Base-by-base conservation (phyloP, 2,113 vertebrate genomes). In the Tauraco erythrolophus region DNA sequence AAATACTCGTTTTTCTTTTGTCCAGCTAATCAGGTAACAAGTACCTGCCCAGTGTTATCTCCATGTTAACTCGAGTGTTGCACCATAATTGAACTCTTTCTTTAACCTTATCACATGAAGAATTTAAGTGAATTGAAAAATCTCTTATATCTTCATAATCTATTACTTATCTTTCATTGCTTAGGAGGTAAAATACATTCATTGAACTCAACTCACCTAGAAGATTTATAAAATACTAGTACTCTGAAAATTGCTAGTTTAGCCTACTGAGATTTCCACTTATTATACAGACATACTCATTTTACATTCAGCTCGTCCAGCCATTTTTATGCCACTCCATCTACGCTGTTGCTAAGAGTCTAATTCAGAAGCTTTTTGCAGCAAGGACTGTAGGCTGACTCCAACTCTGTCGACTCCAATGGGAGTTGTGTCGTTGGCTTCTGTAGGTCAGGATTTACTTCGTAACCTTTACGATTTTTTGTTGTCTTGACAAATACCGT, bases 11-110 rank as follows among this genome's bases (percentile, higher is more conserved):
- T 88, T 74, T 88, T 74, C 71, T 81, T 95, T 91, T 92, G 68
- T 92, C 77, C 91, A 41, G 23, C 66, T 93, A 78, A 89, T 96
- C 77, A 41, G 45, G 56, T 80, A 84, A 68, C 65, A 89, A 91
- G 51, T 53, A 71, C 19, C 56, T 94, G 53, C 56, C 69, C 31
- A 24, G 78, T 94, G 60, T 95, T 91, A 91, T 81, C 72, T 84
- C 53, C 27, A 3, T 84, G 80, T 92, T 87, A 94, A 79, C 53
- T 41, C 68, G 66, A 91, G 41, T 41, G 39, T 71, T 75, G 48
- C 33, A 8, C 19, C 0, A 0, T 82, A 92, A 87, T 79, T 81
- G 86, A 94, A 81, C 76, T 84, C 69, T 60, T 92, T 85, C 85
- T 96, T 91, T 86, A 86, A 81, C 64, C 68, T 91, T 94, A 93